phyloP scores from a whole-genome alignment of 1,140 invertebrate species.

The Galleria mellonella region DNA sequence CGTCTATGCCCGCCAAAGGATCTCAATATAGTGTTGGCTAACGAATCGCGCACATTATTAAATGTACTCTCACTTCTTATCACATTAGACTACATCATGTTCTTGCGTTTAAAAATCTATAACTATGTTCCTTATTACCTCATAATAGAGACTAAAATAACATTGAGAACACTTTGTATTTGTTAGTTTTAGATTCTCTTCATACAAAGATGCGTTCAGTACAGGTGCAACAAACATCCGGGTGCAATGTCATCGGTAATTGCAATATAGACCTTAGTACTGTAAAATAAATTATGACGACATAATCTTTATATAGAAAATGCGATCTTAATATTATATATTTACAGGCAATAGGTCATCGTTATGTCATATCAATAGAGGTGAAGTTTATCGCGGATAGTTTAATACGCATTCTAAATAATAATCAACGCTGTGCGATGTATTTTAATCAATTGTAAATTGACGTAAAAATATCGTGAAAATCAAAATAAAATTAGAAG shows the following conservation, averaged over 20 bases:
- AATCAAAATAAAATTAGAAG: no score
- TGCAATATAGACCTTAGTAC: background rate
- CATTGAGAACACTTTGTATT: background rate
- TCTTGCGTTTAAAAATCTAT: background rate
- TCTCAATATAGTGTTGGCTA: slow-evolving; percentile 3
- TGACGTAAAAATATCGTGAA: no score
- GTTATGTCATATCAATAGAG: no score
- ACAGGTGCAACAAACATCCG: slow-evolving; percentile 8
- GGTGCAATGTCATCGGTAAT: slow-evolving; percentile 17
- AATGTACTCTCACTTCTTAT: slow-evolving; percentile 13
- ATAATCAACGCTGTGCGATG: no score
- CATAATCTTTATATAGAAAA: no score
- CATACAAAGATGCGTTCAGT: background rate
- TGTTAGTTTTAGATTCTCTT: background rate
- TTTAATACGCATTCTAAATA: no score
- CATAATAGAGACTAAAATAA: background rate
- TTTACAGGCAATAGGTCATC: background rate
- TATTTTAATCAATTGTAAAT: no score
- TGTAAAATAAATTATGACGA: no score
- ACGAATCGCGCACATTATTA: slow-evolving; percentile 9
- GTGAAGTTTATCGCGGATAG: no score
- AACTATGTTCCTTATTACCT: background rate
- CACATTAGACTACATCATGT: background rate
- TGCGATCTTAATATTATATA: background rate
- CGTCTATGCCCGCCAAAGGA: slow-evolving; percentile 1